Evolutionary conservation across 2,888 invertebrate genomes (phyloP), one percentile per base, ranked within the genome.

Genomic region (Diabrotica balteata): DNA sequence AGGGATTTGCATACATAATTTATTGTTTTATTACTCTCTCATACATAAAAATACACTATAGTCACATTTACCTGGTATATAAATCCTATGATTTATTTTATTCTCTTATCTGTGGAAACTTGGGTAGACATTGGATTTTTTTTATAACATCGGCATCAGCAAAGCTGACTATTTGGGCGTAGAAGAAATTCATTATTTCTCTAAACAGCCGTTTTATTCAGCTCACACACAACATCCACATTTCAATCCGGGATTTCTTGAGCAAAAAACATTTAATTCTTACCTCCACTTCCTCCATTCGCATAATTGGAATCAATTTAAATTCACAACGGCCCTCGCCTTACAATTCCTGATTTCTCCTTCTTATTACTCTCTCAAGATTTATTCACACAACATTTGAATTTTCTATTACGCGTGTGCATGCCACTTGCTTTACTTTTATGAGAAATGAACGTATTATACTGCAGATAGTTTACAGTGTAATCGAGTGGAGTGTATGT

Each of bases 351-450:
- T 61, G 63, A 68, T 71, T 69, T 63, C 59, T 43, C 63, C 59
- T 72, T 69, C 59, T 72, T 69, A 68, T 67, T 67, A 50, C 72
- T 64, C 62, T 49, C 60, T 57, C 47, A 61, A 71, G 68, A 69
- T 71, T 73, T 69, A 71, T 73, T 69, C 53, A 60, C 63, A 64
- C 64, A 64, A 69, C 72, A 72, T 67, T 69, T 53, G 68, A 64
- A 61, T 59, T 68, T 65, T 66, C 66, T 49, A 44, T 45, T 57
- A 7, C 9, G 51, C 45, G 7, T 32, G 9, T 32, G 22, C 52
- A 57, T 11, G 47, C 63, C 45, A 52, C 50, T 49, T 32, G 32
- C 32, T 32, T 32, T 32, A 32, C 32, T 32, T 32, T 32, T 32
- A 32, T 32, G 32, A 32, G 32, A 32, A 32, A 32, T 32, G 32